Evolutionary conservation across 2,888 invertebrate genomes (phyloP).

Genomic region (Drosophila trichaetosa): DNA sequence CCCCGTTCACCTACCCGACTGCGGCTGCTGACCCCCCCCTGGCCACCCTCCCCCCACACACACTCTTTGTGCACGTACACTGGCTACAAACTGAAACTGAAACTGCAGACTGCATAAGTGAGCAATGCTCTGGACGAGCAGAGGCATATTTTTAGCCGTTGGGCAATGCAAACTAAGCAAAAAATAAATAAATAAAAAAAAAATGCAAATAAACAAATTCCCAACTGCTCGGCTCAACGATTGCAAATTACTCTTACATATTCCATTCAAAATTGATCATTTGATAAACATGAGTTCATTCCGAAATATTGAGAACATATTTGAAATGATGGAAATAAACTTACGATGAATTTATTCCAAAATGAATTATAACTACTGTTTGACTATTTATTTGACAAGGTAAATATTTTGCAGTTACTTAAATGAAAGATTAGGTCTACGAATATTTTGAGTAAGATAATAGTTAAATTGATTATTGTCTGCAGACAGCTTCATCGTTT

Average conservation of each 20-base stretch:
- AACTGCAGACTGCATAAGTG: conserved; percentile 51
- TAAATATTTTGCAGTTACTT: background rate
- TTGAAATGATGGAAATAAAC: background rate
- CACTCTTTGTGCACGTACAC: conserved; percentile 3
- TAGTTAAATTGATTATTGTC: background rate
- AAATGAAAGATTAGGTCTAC: background rate
- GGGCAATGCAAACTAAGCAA: conserved; percentile 36
- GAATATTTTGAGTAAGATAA: background rate
- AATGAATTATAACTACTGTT: background rate
- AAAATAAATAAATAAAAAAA: background rate
- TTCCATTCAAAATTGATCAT: background rate
- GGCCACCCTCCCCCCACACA: too few relatives aligned
- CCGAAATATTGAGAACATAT: background rate
- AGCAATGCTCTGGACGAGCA: conserved; percentile 20
- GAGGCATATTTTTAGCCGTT: conserved; percentile 51
- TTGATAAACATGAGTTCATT: background rate
- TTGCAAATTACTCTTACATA: conserved; percentile 19
- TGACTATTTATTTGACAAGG: background rate
- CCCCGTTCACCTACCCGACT: conserved; percentile 10
- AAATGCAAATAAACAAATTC: background rate
- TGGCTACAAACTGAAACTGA: conserved; percentile 29
- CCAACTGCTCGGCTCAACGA: conserved; percentile 1
- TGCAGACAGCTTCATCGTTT: background rate
- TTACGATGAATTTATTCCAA: background rate
- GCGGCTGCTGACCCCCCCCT: background rate